These are phyloP conservation scores for Tipula lateralis DNA, from an alignment of 2,888 invertebrate genomes.

Conservation along the genomic window DNA sequence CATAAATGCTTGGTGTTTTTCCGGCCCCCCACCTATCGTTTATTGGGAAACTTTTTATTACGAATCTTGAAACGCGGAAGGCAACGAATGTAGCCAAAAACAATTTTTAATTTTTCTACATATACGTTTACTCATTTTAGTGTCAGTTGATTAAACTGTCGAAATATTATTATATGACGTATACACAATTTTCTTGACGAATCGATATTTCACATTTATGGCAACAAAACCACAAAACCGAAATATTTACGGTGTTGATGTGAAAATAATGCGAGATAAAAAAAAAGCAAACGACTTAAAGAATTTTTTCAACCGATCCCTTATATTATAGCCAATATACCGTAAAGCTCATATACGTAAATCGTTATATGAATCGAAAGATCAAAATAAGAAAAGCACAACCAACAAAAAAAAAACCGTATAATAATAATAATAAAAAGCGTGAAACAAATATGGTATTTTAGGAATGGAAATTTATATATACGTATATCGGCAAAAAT, in stretches of 20 bases:
- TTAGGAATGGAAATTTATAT: background rate
- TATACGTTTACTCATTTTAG: background rate
- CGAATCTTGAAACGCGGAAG: background rate
- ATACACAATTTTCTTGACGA: background rate
- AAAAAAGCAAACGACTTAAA: too few relatives aligned
- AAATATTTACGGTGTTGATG: background rate
- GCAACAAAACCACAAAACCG: background rate
- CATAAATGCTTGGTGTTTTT: background rate
- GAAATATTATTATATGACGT: background rate
- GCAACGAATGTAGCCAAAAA: background rate
- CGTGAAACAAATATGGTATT: background rate
- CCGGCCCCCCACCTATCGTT: background rate
- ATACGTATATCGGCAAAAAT: background rate
- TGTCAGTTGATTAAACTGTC: background rate
- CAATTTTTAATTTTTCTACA: background rate
- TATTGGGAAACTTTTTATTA: background rate
- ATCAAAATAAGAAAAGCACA: constrained; percentile 5
- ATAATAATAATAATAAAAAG: background rate
- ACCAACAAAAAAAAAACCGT: background rate
- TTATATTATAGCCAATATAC: background rate
- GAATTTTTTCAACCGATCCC: background rate
- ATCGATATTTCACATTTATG: background rate
- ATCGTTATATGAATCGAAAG: background rate
- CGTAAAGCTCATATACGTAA: background rate
- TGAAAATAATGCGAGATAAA: constrained; percentile 1